phyloP scores from a whole-genome alignment of 2,888 invertebrate species.

The Nebria salina region DNA sequence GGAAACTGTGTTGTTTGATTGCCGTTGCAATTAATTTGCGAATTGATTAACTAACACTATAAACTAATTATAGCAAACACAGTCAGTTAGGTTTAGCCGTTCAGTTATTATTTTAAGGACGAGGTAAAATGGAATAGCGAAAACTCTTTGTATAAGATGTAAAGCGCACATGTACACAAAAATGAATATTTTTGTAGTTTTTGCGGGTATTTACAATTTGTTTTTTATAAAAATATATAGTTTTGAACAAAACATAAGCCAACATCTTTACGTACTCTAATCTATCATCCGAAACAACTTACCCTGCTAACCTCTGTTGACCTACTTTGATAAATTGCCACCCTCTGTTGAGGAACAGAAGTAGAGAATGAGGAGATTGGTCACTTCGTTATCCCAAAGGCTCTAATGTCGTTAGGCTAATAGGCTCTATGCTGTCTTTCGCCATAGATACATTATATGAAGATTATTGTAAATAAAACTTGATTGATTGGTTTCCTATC shows the following conservation, averaged over 20 bases:
- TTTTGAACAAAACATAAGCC: not conserved
- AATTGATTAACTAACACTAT: too few relatives aligned
- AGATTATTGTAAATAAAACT: slow-evolving; percentile 1
- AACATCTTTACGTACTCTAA: not conserved
- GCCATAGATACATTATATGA: not conserved
- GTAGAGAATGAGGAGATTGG: not conserved
- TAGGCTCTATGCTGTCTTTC: not conserved
- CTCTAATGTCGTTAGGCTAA: not conserved
- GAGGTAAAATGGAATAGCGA: too few relatives aligned
- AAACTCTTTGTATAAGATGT: too few relatives aligned
- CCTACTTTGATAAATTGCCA: not conserved
- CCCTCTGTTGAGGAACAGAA: not conserved
- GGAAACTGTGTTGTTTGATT: too few relatives aligned
- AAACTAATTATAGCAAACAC: too few relatives aligned
- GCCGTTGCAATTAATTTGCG: too few relatives aligned
- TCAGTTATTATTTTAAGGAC: too few relatives aligned
- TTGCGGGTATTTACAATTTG: too few relatives aligned
- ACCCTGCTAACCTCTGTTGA: not conserved
- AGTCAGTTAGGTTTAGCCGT: too few relatives aligned
- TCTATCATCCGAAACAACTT: not conserved
- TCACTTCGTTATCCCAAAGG: not conserved
- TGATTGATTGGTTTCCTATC: not conserved
- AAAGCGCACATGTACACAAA: too few relatives aligned
- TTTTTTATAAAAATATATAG: not conserved
- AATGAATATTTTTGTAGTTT: too few relatives aligned